Percentiles rank a stretch among this genome's conserved stretches.
phyloP scores from a whole-genome alignment of 2,797 vertebrate species.

The Champsocephalus esox region DNA sequence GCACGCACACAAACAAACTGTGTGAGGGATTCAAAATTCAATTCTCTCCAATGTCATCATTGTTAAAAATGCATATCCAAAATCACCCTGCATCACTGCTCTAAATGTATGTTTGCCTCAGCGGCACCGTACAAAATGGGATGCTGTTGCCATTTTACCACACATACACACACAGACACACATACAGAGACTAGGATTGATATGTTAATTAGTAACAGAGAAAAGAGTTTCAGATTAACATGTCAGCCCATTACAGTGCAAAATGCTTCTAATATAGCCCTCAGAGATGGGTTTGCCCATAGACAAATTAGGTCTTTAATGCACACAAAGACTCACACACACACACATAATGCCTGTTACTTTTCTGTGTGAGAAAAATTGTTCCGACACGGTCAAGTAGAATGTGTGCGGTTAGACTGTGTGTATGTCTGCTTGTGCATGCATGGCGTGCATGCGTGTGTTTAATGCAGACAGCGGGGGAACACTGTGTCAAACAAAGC shows the following conservation, averaged over 20 bases:
- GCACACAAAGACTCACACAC: constrained; percentile 23
- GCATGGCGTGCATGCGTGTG: not conserved
- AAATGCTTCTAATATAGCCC: constrained; percentile 77
- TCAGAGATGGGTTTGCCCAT: constrained; percentile 66
- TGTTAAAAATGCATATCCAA: constrained; percentile 45
- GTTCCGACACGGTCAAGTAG: constrained; percentile 65
- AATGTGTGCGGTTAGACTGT: constrained; percentile 53
- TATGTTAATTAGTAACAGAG: constrained; percentile 81
- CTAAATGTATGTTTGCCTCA: constrained; percentile 42
- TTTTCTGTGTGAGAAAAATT: constrained; percentile 54
- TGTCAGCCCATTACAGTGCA: constrained; percentile 78
- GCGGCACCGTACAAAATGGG: not conserved
- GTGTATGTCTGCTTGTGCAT: not conserved
- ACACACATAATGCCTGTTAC: constrained; percentile 18
- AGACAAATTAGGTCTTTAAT: constrained; percentile 76
- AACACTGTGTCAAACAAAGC: constrained; percentile 36
- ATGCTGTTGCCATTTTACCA: no score
- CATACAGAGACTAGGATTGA: constrained; percentile 62
- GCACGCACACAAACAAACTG: constrained; percentile 32
- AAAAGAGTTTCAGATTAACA: constrained; percentile 80
- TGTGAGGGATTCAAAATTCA: constrained; percentile 32
- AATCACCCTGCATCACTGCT: constrained; percentile 27
- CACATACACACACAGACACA: constrained; percentile 8
- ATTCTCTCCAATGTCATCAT: constrained; percentile 24
- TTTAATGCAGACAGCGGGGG: constrained; percentile 12